These are phyloP conservation scores for Ctenoplectra terminalis DNA, from an alignment of 1,140 invertebrate species.

Conservation along the genomic window DNA sequence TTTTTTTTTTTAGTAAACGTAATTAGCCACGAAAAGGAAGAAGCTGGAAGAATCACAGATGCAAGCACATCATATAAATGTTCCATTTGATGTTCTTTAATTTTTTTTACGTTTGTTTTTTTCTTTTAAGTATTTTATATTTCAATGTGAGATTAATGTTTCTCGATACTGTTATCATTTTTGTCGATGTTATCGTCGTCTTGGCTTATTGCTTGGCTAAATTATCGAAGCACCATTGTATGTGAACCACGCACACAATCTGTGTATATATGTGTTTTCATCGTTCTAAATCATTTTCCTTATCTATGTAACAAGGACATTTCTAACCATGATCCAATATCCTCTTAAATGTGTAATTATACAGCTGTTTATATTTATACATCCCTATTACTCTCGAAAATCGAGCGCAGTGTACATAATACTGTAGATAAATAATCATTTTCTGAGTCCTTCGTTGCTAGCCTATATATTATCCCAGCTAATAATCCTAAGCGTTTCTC, in stretches of 20 bases:
- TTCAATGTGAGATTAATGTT: slow-evolving; percentile 25
- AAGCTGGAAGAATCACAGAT: background rate
- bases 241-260: slow-evolving; percentile 37
- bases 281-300: slow-evolving; percentile 11
- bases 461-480: background rate
- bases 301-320: background rate
- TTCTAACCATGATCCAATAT: background rate
- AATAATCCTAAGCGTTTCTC: background rate
- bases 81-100: background rate
- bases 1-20: background rate
- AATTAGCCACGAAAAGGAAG: background rate
- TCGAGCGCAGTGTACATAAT: background rate
- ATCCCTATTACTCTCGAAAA: background rate
- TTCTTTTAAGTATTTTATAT: slow-evolving; percentile 23
- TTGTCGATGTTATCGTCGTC: slow-evolving; percentile 72
- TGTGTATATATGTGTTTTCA: slow-evolving; percentile 30
- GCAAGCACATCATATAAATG: background rate
- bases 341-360: background rate
- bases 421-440: slow-evolving; percentile 1
- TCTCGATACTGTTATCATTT: slow-evolving; percentile 43
- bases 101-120: background rate
- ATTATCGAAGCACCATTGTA: slow-evolving; percentile 68
- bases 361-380: background rate
- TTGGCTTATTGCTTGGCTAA: slow-evolving; percentile 77
- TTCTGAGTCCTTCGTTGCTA: background rate